Base-by-base conservation (phyloP, 2,113 vertebrate genomes). In the Paramisgurnus dabryanus region DNA sequence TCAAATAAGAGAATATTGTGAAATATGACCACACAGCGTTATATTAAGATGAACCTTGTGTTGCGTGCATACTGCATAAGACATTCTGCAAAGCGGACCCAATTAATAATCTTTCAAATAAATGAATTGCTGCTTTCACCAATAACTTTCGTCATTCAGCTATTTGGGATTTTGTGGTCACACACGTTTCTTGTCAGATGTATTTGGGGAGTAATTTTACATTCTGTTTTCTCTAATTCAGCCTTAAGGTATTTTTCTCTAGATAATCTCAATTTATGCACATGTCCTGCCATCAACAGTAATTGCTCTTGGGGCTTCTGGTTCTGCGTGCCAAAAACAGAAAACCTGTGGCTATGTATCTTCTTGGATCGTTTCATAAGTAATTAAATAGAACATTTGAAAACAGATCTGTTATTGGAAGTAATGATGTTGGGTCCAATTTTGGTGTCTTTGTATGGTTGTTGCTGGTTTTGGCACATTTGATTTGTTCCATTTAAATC, bases 21-120 rank as follows among this genome's bases (percentile, higher is more conserved):
- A 81, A 79, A 79, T 69, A 75, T 72, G 49, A 41, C 57, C n/a
- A 39, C 53, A 50, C 45, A 41, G 34, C 60, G n/a, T 63, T 79
- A 73, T 67, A 81, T 86, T 81, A 84, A 82, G 85, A 86, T 77
- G 67, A 86, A 86, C 67, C 63, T 76, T 73, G 57, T 79, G 76
- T 61, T 66, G 50, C 11, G 12, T 53, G 49, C 11, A 18, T 72
- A 47, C 45, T 47, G 45, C 12, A 43, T 75, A 41, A 60, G 72
- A 75, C 27, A 34, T 34, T 34, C 27, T 34, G 18, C 53, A 9
- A 63, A 10, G 55, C 64, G 75, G 39, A 50, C 70, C 64, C 47
- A 22, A 58, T 78, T 81, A 81, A 82, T 79, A 65, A 58, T 64
- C 55, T 76, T 76, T 76, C 61, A 67, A 67, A 40, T 49, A 81